A percentile compares a stretch with the other conserved stretches of the same genome.
Conservation (phyloP, 2,113 vertebrate genomes). For the Pipa parva region DNA sequence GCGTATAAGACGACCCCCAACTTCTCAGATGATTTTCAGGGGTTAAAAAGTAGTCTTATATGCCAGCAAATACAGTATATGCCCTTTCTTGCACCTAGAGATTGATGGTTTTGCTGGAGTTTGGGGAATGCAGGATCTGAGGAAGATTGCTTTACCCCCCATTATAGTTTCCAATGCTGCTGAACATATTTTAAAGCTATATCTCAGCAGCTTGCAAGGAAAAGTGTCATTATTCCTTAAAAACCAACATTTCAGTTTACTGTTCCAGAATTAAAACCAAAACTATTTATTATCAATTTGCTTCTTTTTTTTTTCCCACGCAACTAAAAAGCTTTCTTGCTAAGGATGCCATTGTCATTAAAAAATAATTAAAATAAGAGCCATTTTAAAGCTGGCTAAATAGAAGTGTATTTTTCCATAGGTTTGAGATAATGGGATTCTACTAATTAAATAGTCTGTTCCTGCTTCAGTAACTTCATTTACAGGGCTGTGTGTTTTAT, state of each 20-base stretch:
- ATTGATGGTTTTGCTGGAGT: too few species aligned
- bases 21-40: too few species aligned
- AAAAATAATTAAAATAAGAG: constrained; percentile 46
- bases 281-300: background rate
- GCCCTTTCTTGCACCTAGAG: too few species aligned
- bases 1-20: too few species aligned
- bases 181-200: background rate
- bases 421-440: constrained; percentile 43
- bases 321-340: constrained; percentile 28
- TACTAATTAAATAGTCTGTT: constrained; percentile 44
- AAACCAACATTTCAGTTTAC: background rate
- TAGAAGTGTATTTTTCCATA: constrained; percentile 42
- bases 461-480: constrained; percentile 36
- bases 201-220: background rate
- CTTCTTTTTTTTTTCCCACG: constrained; percentile 21
- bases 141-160: background rate
- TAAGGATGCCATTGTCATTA: constrained; percentile 45
- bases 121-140: background rate
- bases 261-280: background rate
- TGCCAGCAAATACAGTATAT: too few species aligned
- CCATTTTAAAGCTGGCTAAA: constrained; percentile 39
- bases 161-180: background rate
- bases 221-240: background rate
- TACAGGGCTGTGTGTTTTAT: constrained; percentile 31
- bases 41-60: too few species aligned